Evolutionary conservation across 2,797 vertebrate species (phyloP), one percentile per base, ranked within the genome.

Genomic region (Phataginus tetradactyla): DNA sequence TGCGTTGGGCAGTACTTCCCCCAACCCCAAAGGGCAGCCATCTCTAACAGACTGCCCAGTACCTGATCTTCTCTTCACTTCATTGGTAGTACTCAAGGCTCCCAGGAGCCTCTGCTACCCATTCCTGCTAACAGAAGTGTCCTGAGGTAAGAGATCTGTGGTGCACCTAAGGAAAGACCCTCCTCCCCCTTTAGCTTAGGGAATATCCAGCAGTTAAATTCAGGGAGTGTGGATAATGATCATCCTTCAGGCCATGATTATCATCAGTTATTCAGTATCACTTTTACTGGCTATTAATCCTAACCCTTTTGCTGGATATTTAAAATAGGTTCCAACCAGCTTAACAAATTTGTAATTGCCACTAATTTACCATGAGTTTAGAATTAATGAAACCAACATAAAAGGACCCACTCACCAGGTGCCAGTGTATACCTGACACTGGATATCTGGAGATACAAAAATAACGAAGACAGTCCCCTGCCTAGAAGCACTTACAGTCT

Each of bases 271-370:
- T 51, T 91, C 39, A 64, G 3, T 61, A 69, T 61, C 69, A 75
- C 3, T 51, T 13, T 79, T 77, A 80, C 14, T 78, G 37, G 15
- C 1, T 75, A 11, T 20, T 55, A 77, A 81, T 57, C 25, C 37
- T 55, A 90, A 66, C 20, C 1, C 13, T 86, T 83, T 59, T 86
- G 5, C 39, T 91, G 39, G 53, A 55, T 32, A 83, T 84, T 91
- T 91, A 80, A 96, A 93, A 63, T 79, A 45, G 45, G 37, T 75
- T 83, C 75, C 79, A 79, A 59, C 29, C 53, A 95, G 34, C 29
- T 84, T 89, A 86, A 71, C 59, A 75, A 68, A 75, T 20, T 25
- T 92, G 51, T 55, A 39, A n/a, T 75, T 86, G 51, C 5, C n/a
- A 17, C 32, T 51, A 59, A 69, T 66, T 61, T 75, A 88, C 29